Evolutionary conservation across 2,797 vertebrate genomes (phyloP).

Genomic region (Phalanger gymnotis): DNA sequence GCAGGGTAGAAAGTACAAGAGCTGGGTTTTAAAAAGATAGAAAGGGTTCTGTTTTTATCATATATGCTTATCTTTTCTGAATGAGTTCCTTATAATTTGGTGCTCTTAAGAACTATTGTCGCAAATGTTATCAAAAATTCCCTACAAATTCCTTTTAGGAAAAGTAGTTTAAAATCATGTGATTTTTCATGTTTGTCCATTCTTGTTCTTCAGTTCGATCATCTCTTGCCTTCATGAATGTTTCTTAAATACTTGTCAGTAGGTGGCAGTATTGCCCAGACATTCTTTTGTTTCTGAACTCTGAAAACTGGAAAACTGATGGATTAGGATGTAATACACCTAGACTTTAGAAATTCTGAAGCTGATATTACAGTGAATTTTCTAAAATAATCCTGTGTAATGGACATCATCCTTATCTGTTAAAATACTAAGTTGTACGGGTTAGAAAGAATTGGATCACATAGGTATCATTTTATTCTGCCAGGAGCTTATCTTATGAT

Average conservation of each 20-base stretch:
- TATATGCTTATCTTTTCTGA: not conserved
- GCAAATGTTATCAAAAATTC: not conserved
- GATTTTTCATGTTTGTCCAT: not conserved
- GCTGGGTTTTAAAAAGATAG: not conserved
- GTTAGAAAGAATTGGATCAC: not conserved
- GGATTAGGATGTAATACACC: slow-evolving; percentile 11
- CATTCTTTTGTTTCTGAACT: slow-evolving; percentile 55
- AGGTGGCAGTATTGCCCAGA: slow-evolving; percentile 79
- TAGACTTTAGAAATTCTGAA: not conserved
- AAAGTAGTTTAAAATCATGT: not conserved
- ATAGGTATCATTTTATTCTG: not conserved
- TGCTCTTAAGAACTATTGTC: not conserved
- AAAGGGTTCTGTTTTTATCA: not conserved
- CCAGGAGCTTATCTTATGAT: not conserved
- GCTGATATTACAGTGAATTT: not conserved
- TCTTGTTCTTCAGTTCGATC: not conserved
- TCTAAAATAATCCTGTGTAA: not conserved
- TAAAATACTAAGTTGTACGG: not conserved
- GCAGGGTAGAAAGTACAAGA: not conserved
- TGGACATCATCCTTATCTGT: not conserved
- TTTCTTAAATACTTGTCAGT: slow-evolving; percentile 45
- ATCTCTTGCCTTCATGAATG: not conserved
- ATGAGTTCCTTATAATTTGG: not conserved
- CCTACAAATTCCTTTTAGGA: not conserved
- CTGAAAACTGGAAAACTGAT: slow-evolving; percentile 18